These are phyloP conservation scores for Scrobipalpa atriplicella DNA, from an alignment of 2,888 invertebrate species.

Conservation along the genomic window DNA sequence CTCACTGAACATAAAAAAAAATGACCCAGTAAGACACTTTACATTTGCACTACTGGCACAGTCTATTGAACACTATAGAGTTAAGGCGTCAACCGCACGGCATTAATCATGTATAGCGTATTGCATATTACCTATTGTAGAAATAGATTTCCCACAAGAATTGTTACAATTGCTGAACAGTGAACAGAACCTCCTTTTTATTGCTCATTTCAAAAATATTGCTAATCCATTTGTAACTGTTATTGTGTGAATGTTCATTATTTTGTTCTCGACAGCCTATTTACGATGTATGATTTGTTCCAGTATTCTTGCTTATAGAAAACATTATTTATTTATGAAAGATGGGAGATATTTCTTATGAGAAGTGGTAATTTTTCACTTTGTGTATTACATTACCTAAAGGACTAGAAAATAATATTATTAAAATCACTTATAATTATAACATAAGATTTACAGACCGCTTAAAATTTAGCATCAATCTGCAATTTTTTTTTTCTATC, in stretches of 20 bases:
- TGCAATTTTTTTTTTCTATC: too few relatives aligned
- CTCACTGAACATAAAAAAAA: too few relatives aligned
- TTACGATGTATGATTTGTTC: neutral
- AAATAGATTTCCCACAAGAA: conserved; percentile 25
- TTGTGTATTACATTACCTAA: too few relatives aligned
- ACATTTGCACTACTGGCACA: neutral
- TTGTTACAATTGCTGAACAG: conserved; percentile 24
- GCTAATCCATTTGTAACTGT: conserved; percentile 15
- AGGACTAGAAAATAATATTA: too few relatives aligned
- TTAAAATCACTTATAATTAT: too few relatives aligned
- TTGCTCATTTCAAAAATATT: conserved; percentile 24
- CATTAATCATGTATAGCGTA: conserved; percentile 21
- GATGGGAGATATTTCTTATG: too few relatives aligned
- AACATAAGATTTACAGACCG: too few relatives aligned
- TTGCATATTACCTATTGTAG: conserved; percentile 27
- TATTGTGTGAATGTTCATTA: conserved; percentile 18
- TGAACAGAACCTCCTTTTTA: conserved; percentile 20
- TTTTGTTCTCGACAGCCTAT: conserved; percentile 21
- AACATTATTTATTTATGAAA: neutral
- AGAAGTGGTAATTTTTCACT: too few relatives aligned
- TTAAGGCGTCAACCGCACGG: conserved; percentile 1
- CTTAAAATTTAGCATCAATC: too few relatives aligned
- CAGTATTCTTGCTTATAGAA: neutral
- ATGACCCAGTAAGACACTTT: neutral
- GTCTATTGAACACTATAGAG: neutral